Conservation (phyloP, 2,888 invertebrate genomes). For the Nezara viridula region DNA sequence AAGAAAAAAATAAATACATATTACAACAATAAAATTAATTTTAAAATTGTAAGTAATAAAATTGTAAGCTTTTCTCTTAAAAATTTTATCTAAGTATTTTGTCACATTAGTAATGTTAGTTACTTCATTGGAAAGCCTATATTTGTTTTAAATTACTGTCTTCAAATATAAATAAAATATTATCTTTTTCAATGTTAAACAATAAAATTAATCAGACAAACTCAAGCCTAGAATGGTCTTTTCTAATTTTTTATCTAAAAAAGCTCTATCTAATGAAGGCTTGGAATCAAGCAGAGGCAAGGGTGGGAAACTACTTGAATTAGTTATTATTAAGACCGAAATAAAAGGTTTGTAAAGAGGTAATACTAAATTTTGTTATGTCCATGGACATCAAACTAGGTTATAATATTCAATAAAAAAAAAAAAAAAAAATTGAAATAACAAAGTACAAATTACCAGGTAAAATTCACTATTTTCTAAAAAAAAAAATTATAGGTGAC, state of each 20-base stretch:
- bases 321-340: not conserved
- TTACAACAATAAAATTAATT: too few species aligned
- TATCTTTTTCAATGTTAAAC: not conserved
- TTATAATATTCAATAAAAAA: not conserved
- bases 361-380: not conserved
- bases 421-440: not conserved
- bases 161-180: not conserved
- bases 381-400: not conserved
- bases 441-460: not conserved
- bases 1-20: too few species aligned
- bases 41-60: too few species aligned
- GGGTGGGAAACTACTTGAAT: not conserved
- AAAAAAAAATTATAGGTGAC: not conserved
- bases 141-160: not conserved
- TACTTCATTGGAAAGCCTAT: not conserved
- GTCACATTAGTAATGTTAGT: not conserved
- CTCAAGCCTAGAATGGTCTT: not conserved
- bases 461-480: not conserved
- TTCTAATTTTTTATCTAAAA: not conserved
- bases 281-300: slow-evolving; percentile 14
- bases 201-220: not conserved
- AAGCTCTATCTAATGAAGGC: not conserved
- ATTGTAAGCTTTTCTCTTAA: too few species aligned
- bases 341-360: not conserved
- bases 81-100: too few species aligned